Conservation (phyloP, 2,113 vertebrate genomes). For the Protobothrops flavoviridis region DNA sequence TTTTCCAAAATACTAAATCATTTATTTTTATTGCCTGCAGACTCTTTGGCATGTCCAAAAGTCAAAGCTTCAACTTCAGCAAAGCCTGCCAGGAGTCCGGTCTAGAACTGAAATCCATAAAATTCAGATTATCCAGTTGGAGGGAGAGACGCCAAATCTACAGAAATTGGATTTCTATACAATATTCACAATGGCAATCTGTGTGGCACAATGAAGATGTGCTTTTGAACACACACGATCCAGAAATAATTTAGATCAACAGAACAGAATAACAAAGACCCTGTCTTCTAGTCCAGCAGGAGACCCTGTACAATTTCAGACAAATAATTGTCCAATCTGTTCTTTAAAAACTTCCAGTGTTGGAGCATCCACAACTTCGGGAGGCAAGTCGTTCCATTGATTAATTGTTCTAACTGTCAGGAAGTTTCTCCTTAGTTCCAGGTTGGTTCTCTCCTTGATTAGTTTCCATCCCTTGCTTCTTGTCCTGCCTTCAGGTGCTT, state of each 20-base stretch:
- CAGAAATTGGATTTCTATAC: not conserved
- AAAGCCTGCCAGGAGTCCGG: not conserved
- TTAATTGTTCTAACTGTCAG: not conserved
- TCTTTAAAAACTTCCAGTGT: not conserved
- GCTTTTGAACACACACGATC: not conserved
- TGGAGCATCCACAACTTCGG: rapidly evolving
- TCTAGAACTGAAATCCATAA: not conserved
- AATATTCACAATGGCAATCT: not conserved
- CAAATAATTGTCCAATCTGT: not conserved
- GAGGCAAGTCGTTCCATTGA: rapidly evolving
- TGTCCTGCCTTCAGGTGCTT: no score
- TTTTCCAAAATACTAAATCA: not conserved
- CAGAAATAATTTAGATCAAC: not conserved
- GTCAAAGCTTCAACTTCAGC: not conserved
- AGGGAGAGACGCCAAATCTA: not conserved
- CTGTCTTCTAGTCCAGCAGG: not conserved
- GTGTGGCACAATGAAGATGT: not conserved
- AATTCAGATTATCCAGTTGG: not conserved
- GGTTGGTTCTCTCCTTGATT: not conserved
- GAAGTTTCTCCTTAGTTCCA: not conserved
- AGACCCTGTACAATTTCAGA: not conserved
- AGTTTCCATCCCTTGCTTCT: no score
- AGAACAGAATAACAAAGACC: not conserved
- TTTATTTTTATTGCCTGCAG: not conserved
- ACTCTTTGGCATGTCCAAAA: not conserved